Conservation (phyloP, 2,888 invertebrate genomes). For the Rhagium mordax region DNA sequence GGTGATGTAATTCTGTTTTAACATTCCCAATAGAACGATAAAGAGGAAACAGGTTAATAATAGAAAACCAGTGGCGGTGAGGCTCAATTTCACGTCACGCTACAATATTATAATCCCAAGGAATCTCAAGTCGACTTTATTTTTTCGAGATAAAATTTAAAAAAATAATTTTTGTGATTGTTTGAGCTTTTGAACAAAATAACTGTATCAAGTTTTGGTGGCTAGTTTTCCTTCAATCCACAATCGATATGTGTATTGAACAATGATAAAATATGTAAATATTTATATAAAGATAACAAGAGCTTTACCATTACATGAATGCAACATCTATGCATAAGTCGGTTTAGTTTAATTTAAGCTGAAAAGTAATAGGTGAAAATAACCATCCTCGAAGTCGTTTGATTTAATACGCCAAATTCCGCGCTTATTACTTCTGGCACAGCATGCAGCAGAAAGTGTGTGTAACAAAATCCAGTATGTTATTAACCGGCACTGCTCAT, state of each 20-base stretch:
- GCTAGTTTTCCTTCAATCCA: not conserved
- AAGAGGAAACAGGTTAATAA: not conserved
- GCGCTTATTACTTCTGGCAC: not conserved
- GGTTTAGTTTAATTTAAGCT: too few relatives aligned
- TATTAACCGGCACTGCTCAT: conserved; percentile 2
- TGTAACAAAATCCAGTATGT: conserved; percentile 7
- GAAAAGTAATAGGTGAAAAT: not conserved
- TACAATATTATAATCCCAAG: too few relatives aligned
- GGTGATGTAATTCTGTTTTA: not conserved
- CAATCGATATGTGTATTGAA: not conserved
- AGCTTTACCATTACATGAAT: not conserved
- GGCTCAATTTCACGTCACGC: not conserved
- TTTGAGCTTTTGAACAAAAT: too few relatives aligned
- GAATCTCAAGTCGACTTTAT: too few relatives aligned
- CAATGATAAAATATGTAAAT: conserved; percentile 10
- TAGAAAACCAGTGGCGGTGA: not conserved
- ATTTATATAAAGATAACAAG: conserved; percentile 9
- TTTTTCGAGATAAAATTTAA: too few relatives aligned
- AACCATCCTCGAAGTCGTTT: not conserved
- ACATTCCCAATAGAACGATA: not conserved
- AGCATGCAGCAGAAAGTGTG: not conserved
- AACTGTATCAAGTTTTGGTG: not conserved
- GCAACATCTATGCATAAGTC: too few relatives aligned
- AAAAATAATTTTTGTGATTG: too few relatives aligned
- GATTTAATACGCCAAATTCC: not conserved